phyloP scores from a whole-genome alignment of 2,113 vertebrate genomes.

The Brienomyrus brachyistius region DNA sequence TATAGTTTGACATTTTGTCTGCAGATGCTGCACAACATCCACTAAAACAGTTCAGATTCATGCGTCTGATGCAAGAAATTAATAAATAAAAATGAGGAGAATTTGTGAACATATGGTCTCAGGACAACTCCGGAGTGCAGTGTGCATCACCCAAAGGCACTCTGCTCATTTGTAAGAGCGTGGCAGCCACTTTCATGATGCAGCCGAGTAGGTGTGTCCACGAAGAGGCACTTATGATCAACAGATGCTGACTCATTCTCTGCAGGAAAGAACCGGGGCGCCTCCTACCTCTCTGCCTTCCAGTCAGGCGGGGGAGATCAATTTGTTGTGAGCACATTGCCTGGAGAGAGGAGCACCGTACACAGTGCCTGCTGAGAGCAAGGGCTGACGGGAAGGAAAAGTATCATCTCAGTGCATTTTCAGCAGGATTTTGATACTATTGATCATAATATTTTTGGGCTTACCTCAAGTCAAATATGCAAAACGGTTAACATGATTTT shows the following conservation, averaged over 20 bases:
- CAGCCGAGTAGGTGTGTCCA: background rate
- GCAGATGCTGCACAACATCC: background rate
- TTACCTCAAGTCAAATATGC: background rate
- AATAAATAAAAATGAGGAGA: background rate
- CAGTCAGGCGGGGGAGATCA: background rate
- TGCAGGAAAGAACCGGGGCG: background rate
- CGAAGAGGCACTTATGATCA: background rate
- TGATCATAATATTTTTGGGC: background rate
- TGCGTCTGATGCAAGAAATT: background rate
- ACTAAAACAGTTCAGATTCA: background rate
- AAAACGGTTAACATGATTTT: background rate
- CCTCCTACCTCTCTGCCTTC: background rate
- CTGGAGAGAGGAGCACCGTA: background rate
- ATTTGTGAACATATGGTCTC: background rate
- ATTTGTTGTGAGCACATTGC: background rate
- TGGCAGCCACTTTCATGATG: background rate
- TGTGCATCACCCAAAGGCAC: background rate
- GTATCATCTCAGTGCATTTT: background rate
- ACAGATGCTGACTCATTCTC: slow-evolving; percentile 13
- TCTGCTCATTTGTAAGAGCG: background rate
- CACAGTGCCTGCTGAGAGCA: background rate
- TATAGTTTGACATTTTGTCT: background rate
- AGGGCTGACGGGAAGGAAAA: background rate
- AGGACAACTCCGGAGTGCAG: background rate
- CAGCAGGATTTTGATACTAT: background rate